Conservation (phyloP, 2,113 vertebrate species). For the Bufo gargarizans region DNA sequence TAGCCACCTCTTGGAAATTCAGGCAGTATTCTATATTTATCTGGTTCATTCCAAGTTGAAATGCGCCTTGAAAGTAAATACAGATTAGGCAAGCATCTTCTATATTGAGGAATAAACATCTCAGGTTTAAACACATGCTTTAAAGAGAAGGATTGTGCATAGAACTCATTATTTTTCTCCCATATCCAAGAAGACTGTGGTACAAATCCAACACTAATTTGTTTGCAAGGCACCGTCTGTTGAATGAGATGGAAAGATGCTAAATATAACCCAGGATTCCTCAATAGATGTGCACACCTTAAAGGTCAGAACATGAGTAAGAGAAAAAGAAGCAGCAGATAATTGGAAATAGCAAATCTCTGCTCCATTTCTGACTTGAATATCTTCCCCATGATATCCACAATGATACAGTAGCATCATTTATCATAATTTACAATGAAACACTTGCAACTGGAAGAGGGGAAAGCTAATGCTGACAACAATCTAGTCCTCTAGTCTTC, state of each 20-base stretch:
- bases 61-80: not conserved
- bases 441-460: not conserved
- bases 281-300: constrained; percentile 36
- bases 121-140: not conserved
- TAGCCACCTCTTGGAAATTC: not conserved
- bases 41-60: not conserved
- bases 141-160: not conserved
- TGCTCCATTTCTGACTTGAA: not conserved
- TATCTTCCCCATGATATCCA: not conserved
- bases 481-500: not conserved
- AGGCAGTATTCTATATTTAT: not conserved
- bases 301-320: constrained; percentile 46
- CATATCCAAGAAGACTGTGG: not conserved
- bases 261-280: constrained; percentile 46
- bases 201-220: constrained; percentile 12
- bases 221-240: constrained; percentile 18
- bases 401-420: not conserved
- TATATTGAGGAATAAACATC: not conserved
- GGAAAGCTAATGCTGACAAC: not conserved
- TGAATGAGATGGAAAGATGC: constrained; percentile 32
- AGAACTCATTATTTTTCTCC: not conserved
- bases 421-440: not conserved
- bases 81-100: not conserved
- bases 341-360: not conserved
- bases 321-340: constrained; percentile 24